Evolutionary conservation across 2,113 vertebrate genomes (phyloP), one percentile per base, ranked within the genome.

Genomic region (Apteryx mantelli): DNA sequence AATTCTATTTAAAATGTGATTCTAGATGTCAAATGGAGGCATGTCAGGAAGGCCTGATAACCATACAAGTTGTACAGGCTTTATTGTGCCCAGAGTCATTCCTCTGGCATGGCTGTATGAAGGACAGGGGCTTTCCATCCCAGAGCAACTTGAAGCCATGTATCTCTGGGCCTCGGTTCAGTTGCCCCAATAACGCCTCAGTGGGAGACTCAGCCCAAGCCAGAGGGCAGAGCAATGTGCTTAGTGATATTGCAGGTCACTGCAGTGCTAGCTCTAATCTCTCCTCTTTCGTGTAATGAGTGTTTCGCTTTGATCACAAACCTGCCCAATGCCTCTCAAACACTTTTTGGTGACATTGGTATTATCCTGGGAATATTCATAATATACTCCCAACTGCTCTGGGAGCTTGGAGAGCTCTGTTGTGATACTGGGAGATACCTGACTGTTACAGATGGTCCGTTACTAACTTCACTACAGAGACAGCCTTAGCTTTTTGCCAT

Each of bases 71-170:
- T 46, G 48, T 26, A 17, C 4, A 75, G 56, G 22, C 9, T 88
- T 87, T 52, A 10, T 10, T 22, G 3, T 12, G 24, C 36, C 24
- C 20, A 19, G 7, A 53, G 1, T 13, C 56, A 14, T 46, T 74
- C 42, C 13, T 40, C 11, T 19, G 21, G 21, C 18, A 46, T 0
- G 0, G 18, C 18, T 91, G 46, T 60, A 50, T 63, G 36, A 28
- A 61, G 21, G 10, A 12, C 61, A n/a, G 7, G 6, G n/a, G 9
- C 38, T 76, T 65, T 22, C 63, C 79, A 42, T 11, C 38, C 34
- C 1, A 0, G 40, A 71, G 30, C 14, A 53, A 74, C 16, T 8
- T 78, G 44, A 22, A 70, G 13, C 16, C 50, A 4, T 2, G 0
- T 8, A 25, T 13, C 19, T 75, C 46, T 60, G 28, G 52, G 48